Conservation (phyloP, 2,113 vertebrate genomes). For the Todiramphus saurophagus region DNA sequence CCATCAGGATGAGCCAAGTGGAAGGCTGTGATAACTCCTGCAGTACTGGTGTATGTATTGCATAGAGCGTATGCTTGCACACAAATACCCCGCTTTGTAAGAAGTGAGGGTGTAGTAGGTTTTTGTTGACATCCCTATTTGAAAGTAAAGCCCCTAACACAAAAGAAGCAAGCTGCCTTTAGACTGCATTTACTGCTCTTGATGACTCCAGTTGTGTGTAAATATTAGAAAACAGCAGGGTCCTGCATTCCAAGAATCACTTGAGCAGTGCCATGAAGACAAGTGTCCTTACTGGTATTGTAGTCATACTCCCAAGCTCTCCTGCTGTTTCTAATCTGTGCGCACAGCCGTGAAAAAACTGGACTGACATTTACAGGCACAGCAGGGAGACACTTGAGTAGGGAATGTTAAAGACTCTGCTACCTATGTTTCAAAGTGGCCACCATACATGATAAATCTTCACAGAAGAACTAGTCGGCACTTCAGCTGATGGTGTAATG, state of each 20-base stretch:
- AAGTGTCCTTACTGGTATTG: slow-evolving; percentile 92
- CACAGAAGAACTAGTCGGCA: slow-evolving; percentile 67
- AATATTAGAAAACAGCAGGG: slow-evolving; percentile 99
- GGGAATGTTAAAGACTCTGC: slow-evolving; percentile 91
- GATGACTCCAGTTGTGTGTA: slow-evolving; percentile 96
- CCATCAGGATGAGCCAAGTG: not conserved
- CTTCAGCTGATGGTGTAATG: slow-evolving; percentile 70
- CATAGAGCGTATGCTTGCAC: not conserved
- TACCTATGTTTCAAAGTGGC: slow-evolving; percentile 90
- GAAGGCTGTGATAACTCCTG: not conserved
- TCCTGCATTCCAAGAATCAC: slow-evolving; percentile 90
- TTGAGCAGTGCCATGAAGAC: slow-evolving; percentile 89
- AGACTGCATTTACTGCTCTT: slow-evolving; percentile 81
- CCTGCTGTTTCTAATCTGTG: slow-evolving; percentile 99
- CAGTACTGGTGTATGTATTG: not conserved
- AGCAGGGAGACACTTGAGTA: slow-evolving; percentile 92
- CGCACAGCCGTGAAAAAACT: slow-evolving; percentile 95
- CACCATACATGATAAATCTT: slow-evolving; percentile 84
- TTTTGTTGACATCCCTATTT: slow-evolving; percentile 66
- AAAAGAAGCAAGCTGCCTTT: slow-evolving; percentile 76
- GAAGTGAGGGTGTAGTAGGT: not conserved
- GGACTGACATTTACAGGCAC: slow-evolving; percentile 98
- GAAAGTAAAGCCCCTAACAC: slow-evolving; percentile 73
- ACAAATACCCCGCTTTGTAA: not conserved
- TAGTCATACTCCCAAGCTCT: slow-evolving; percentile 86